phyloP scores from a whole-genome alignment of 2,113 vertebrate genomes.

The Ictalurus furcatus region DNA sequence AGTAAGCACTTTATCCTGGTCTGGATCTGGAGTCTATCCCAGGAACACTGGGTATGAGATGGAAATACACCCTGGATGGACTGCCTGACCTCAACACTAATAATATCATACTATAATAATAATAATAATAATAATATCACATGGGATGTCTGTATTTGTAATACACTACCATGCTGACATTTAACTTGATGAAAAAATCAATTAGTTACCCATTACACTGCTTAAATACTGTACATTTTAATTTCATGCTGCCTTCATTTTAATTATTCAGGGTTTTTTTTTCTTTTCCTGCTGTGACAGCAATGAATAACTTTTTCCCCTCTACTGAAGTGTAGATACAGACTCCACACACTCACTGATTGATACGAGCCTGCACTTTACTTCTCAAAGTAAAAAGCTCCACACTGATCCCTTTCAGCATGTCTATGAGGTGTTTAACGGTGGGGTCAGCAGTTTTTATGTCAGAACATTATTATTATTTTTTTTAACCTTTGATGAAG shows the following conservation, averaged over 20 bases:
- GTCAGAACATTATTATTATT: neutral
- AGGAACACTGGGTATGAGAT: neutral
- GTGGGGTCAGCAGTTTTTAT: neutral
- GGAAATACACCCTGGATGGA: neutral
- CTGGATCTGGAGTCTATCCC: neutral
- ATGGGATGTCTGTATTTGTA: neutral
- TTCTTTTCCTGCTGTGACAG: neutral
- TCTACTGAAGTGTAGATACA: neutral
- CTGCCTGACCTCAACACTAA: neutral
- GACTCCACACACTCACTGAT: neutral
- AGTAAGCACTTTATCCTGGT: neutral
- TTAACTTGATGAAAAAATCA: neutral
- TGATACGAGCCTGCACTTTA: neutral
- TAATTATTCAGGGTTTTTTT: neutral
- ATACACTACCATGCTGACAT: neutral
- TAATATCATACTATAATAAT: neutral
- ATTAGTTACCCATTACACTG: neutral
- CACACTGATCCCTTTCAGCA: neutral
- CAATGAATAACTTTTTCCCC: neutral
- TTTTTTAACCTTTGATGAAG: neutral
- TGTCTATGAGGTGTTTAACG: neutral
- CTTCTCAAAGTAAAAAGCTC: neutral
- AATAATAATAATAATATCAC: neutral
- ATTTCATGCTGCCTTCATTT: neutral
- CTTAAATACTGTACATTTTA: constrained; percentile 9